These are phyloP conservation scores for Corvus hawaiiensis DNA, from an alignment of 2,113 vertebrate genomes.

Conservation along the genomic window DNA sequence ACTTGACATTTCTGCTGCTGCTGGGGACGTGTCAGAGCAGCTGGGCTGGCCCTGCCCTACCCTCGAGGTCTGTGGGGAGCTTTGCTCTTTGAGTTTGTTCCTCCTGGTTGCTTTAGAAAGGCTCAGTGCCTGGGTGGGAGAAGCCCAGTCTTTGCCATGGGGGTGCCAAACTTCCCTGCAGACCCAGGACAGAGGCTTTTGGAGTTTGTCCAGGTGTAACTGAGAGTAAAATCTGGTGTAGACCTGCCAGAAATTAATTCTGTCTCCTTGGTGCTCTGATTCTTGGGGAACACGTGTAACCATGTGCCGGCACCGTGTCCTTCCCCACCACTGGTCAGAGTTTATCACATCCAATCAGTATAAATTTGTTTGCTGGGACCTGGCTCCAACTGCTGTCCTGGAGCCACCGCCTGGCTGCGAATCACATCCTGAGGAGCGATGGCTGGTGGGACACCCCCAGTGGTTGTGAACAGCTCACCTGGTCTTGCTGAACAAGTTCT, in stretches of 20 bases:
- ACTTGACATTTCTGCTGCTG: neutral
- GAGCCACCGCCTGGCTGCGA: neutral
- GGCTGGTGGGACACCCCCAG: neutral
- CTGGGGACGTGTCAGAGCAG: neutral
- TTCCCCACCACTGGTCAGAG: neutral
- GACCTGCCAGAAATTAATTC: neutral
- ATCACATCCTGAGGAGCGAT: accelerated
- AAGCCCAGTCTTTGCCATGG: neutral
- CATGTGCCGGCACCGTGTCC: neutral
- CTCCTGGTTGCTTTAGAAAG: neutral
- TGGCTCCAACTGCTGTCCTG: neutral
- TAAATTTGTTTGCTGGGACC: neutral
- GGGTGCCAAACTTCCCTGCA: neutral
- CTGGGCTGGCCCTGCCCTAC: neutral
- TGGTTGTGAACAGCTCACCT: neutral
- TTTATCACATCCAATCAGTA: neutral
- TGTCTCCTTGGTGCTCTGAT: neutral
- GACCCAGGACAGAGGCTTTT: neutral
- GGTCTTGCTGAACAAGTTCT: neutral
- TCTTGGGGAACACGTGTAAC: neutral
- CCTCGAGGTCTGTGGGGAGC: neutral
- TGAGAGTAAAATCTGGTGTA: neutral
- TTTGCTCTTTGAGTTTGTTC: neutral
- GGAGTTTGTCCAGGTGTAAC: neutral
- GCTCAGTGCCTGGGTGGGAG: neutral